Conservation (phyloP, 2,888 invertebrate species). For the Epistrophella euchroma region DNA sequence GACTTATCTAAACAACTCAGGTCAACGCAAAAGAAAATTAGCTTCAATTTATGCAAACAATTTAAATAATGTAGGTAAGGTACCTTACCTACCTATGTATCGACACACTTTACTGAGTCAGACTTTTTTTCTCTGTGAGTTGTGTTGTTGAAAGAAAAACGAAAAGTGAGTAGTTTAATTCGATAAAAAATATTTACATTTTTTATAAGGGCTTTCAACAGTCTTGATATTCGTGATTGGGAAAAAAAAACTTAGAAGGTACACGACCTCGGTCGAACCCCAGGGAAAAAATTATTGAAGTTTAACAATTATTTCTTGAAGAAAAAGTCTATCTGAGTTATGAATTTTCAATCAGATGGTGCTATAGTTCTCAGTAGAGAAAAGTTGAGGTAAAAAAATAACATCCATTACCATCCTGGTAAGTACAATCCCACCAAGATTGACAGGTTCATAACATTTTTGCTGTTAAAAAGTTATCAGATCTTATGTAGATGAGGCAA, state of each 20-base stretch:
- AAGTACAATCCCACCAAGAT: no score
- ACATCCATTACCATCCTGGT: no score
- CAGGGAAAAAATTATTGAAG: not conserved
- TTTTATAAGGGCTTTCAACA: constrained; percentile 3
- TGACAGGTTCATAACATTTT: no score
- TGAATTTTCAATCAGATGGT: constrained; percentile 1
- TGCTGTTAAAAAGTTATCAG: no score
- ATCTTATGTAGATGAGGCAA: no score
- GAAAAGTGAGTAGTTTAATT: constrained; percentile 29
- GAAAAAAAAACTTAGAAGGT: not conserved
- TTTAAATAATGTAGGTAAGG: constrained; percentile 23
- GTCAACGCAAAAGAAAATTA: constrained; percentile 31
- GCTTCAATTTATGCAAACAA: constrained; percentile 41
- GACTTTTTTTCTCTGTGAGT: not conserved
- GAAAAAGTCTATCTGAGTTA: not conserved
- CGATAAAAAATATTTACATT: constrained; percentile 21
- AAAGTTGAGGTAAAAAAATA: not conserved
- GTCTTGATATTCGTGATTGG: not conserved
- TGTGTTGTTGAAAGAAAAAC: not conserved
- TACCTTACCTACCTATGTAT: constrained; percentile 9
- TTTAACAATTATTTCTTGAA: not conserved
- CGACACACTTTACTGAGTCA: not conserved
- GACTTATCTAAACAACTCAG: constrained; percentile 38
- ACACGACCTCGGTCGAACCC: not conserved
- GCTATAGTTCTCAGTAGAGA: not conserved